A percentile compares a stretch with the other conserved stretches of the same genome.
Conservation (phyloP, 2,797 vertebrate genomes). For the Adrianichthys oophorus region DNA sequence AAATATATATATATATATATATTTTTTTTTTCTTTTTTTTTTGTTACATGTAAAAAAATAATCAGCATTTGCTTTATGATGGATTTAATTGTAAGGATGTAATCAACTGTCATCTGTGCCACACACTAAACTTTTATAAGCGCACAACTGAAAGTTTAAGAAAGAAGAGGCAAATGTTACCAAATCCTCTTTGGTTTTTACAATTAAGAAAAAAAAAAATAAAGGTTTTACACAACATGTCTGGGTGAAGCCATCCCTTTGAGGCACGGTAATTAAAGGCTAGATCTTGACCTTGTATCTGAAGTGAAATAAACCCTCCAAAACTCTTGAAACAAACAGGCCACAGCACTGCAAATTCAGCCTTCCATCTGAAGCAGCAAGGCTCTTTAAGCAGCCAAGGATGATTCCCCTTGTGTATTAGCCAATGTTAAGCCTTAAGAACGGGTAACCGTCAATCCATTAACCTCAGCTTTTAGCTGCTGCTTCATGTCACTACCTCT, state of each 20-base stretch:
- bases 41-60: too few relatives aligned
- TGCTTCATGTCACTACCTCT: constrained; percentile 83
- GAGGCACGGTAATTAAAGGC: constrained; percentile 58
- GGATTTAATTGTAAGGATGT: too few relatives aligned
- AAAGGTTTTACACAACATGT: constrained; percentile 46
- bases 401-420: constrained; percentile 84
- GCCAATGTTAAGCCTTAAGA: constrained; percentile 83
- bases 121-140: too few relatives aligned
- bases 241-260: constrained; percentile 63
- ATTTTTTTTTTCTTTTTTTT: too few relatives aligned
- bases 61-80: too few relatives aligned
- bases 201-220: constrained; percentile 17
- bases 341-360: constrained; percentile 77
- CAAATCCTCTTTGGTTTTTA: too few relatives aligned
- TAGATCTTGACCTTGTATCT: constrained; percentile 68
- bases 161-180: too few relatives aligned
- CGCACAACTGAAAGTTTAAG: too few relatives aligned
- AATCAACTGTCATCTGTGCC: too few relatives aligned
- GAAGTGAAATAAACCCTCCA: constrained; percentile 69
- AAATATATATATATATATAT: too few relatives aligned
- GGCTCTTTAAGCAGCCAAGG: constrained; percentile 56
- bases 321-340: constrained; percentile 78
- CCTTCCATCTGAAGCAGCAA: constrained; percentile 67
- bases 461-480: constrained; percentile 94
- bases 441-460: constrained; percentile 99